phyloP scores from a whole-genome alignment of 2,113 vertebrate species.

The Eurypyga helias region DNA sequence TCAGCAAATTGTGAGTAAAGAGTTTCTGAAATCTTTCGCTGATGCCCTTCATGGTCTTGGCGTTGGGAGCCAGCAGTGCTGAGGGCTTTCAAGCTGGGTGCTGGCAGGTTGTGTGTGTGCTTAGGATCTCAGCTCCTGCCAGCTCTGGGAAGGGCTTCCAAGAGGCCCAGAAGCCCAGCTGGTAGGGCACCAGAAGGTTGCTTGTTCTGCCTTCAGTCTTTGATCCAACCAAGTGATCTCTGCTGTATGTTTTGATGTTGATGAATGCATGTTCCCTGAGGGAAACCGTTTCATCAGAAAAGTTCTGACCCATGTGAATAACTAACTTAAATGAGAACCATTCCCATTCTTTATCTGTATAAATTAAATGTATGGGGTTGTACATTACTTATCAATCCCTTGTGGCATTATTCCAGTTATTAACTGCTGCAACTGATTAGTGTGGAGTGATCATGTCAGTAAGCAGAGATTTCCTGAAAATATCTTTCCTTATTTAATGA shows the following conservation, averaged over 20 bases:
- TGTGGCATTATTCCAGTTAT: not conserved
- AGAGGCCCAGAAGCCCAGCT: not conserved
- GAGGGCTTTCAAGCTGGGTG: not conserved
- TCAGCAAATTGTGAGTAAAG: not conserved
- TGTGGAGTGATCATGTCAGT: not conserved
- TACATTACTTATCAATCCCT: not conserved
- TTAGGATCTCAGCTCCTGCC: not conserved
- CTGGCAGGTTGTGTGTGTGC: not conserved
- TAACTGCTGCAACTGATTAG: not conserved
- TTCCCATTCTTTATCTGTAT: not conserved
- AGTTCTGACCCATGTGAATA: not conserved
- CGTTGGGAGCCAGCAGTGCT: not conserved
- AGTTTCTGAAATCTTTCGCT: not conserved
- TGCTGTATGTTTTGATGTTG: not conserved
- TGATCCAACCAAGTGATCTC: not conserved
- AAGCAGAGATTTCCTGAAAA: not conserved
- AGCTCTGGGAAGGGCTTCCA: not conserved
- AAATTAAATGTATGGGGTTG: not conserved
- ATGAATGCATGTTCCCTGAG: not conserved
- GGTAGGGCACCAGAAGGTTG: not conserved
- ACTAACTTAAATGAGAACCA: not conserved
- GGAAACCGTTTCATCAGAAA: not conserved
- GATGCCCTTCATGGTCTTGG: not conserved
- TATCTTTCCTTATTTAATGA: not conserved
- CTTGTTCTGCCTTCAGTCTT: not conserved